Evolutionary conservation across 2,113 vertebrate genomes (phyloP).

Genomic region (Misgurnus anguillicaudatus): DNA sequence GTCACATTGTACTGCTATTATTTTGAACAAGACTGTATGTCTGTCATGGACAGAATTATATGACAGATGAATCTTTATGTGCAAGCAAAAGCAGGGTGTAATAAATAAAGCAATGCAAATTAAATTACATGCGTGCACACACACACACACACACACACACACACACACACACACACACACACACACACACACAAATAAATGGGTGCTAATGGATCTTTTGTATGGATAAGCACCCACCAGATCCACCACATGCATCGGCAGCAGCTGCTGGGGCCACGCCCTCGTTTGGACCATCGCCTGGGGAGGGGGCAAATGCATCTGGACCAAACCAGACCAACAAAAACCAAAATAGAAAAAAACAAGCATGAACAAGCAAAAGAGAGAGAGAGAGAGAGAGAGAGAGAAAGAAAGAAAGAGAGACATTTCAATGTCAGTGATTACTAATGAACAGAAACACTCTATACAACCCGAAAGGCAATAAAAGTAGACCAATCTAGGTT

Average conservation of each 20-base stretch:
- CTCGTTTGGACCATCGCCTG: constrained; percentile 90
- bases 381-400: constrained; percentile 37
- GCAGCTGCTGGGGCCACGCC: constrained; percentile 85
- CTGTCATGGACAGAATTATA: background rate
- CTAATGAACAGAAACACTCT: constrained; percentile 64
- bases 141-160: background rate
- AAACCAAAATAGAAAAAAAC: constrained; percentile 64
- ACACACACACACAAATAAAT: constrained; percentile 21
- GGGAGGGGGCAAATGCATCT: constrained; percentile 99
- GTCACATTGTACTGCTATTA: too few relatives aligned
- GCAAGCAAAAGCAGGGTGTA: constrained; percentile 26
- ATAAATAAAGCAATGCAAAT: constrained; percentile 20
- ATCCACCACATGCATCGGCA: constrained; percentile 96
- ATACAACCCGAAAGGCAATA: constrained; percentile 61
- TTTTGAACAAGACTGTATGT: too few relatives aligned
- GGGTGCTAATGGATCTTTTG: constrained; percentile 24
- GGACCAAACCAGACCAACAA: constrained; percentile 62
- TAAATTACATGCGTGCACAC: background rate
- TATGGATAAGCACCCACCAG: constrained; percentile 87
- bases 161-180: constrained; percentile 33
- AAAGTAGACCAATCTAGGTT: constrained; percentile 50
- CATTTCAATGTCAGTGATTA: constrained; percentile 65
- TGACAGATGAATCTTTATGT: constrained; percentile 10
- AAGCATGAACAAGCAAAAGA: constrained; percentile 44
- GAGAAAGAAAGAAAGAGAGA: constrained; percentile 54